Evolutionary conservation across 2,797 vertebrate genomes (phyloP), one percentile per base, ranked within the genome.

Genomic region (Cheirogaleus major): DNA sequence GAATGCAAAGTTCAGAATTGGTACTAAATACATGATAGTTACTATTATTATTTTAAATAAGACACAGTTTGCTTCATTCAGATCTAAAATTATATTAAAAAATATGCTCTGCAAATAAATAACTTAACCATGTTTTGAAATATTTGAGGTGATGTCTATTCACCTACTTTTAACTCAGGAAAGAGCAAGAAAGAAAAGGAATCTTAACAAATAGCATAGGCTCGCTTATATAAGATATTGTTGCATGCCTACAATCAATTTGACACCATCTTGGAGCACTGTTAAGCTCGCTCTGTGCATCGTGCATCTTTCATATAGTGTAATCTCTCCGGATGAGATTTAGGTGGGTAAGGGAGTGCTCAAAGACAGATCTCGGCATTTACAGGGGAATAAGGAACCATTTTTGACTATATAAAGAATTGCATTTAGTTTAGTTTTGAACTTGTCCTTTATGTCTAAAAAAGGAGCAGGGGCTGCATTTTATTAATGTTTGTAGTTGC

Each of bases 401-500:
- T 23, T 79, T 79, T 72, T 3, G 2, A 67, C 11, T 67, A 5
- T 67, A 70, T 0, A 45, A 85, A 65, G 32, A 84, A 30, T 83
- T 7, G 23, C 20, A 2, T 82, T 97, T 90, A 86, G 67, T 89
- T 94, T 38, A 67, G 4, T 8, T 76, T 38, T 35, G 65, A 35
- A 94, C 20, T 67, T 82, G 35, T 1, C 23, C 3, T 78, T 73
- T 52, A 6, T 0, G 2, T 32, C 25, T 52, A 17, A 18, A 82
- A 57, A 48, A 22, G 6, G 18, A 22, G 10, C 11, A 67, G 0
- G 22, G 9, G 2, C 0, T 55, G 7, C 2, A 3, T 18, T 85
- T 86, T 82, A 67, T 83, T 79, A 38, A 15, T 72, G 9, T 45
- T 91, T 78, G 1, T 61, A 23, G 22, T 75, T 73, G 48, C 1